phyloP scores from a whole-genome alignment of 1,140 invertebrate species.

The Muscidifurax raptorellus region DNA sequence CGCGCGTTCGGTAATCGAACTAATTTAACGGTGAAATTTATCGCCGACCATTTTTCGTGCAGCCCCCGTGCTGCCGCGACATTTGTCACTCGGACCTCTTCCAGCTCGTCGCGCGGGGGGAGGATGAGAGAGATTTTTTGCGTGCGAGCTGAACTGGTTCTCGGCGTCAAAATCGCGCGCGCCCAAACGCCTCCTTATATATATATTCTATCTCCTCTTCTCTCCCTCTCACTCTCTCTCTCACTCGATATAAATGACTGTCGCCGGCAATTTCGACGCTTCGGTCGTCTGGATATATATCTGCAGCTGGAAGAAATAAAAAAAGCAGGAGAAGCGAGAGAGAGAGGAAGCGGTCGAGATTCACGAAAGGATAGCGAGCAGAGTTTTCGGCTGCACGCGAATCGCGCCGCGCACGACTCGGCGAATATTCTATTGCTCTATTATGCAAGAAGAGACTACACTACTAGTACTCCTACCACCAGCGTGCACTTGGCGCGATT shows the following conservation, averaged over 20 bases:
- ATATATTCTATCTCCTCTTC: constrained; percentile 11
- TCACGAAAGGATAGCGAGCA: not conserved
- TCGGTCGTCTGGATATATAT: not conserved
- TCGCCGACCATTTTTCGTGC: constrained; percentile 38
- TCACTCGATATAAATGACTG: constrained; percentile 30
- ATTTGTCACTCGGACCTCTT: constrained; percentile 34
- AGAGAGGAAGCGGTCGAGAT: not conserved
- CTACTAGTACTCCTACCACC: not conserved
- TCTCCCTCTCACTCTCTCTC: not conserved
- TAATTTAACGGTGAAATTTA: constrained; percentile 41
- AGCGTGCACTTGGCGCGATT: constrained; percentile 19
- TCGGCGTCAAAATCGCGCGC: constrained; percentile 19
- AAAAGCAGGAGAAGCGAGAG: too few relatives aligned
- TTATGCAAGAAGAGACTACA: not conserved
- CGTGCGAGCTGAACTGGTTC: constrained; percentile 19
- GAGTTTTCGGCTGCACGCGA: constrained; percentile 13
- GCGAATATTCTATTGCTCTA: constrained; percentile 23
- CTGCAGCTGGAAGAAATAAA: not conserved
- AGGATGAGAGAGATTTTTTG: not conserved
- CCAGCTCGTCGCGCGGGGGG: not conserved
- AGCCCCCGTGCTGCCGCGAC: constrained; percentile 18
- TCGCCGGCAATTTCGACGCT: constrained; percentile 8
- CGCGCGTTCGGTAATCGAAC: constrained; percentile 40
- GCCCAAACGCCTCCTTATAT: constrained; percentile 41
- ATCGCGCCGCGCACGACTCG: not conserved